phyloP scores from a whole-genome alignment of 2,888 invertebrate species.

The Drosophila cognata region DNA sequence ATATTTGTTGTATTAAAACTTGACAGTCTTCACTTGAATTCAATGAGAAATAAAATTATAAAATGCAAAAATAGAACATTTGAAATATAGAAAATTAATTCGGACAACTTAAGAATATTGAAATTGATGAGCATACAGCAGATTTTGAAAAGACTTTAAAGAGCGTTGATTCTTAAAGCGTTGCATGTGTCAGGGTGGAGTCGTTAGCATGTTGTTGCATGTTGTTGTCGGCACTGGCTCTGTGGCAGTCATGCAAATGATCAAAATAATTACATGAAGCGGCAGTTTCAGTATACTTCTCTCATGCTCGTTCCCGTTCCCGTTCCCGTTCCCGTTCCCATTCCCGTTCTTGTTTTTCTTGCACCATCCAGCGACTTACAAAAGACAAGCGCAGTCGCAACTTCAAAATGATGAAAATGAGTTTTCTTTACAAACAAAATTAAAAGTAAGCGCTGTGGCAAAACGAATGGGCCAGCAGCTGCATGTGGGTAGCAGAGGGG shows the following conservation, averaged over 20 bases:
- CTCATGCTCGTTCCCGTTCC: slow-evolving; percentile 13
- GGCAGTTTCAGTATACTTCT: slow-evolving; percentile 47
- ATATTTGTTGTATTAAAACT: not conserved
- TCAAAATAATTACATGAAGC: slow-evolving; percentile 78
- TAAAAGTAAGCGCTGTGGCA: slow-evolving; percentile 70
- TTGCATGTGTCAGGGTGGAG: slow-evolving; percentile 41
- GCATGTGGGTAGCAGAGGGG: not conserved
- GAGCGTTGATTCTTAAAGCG: slow-evolving; percentile 26
- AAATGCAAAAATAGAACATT: not conserved
- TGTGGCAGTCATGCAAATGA: slow-evolving; percentile 70
- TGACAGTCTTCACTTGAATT: not conserved
- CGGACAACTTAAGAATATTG: not conserved
- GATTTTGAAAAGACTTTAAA: not conserved
- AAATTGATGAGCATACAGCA: not conserved
- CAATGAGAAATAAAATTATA: not conserved
- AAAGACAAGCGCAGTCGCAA: slow-evolving; percentile 74
- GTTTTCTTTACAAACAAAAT: slow-evolving; percentile 81
- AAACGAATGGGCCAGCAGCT: slow-evolving; percentile 27
- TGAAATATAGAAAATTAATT: not conserved
- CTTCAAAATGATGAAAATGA: slow-evolving; percentile 81
- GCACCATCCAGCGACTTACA: slow-evolving; percentile 49
- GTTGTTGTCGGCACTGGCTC: slow-evolving; percentile 18
- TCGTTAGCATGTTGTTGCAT: slow-evolving; percentile 57
- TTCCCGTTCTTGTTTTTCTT: slow-evolving; percentile 30
- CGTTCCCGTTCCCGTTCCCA: slow-evolving; percentile 4